Evolutionary conservation across 2,888 invertebrate species (phyloP).

Genomic region (Apamea sordens): DNA sequence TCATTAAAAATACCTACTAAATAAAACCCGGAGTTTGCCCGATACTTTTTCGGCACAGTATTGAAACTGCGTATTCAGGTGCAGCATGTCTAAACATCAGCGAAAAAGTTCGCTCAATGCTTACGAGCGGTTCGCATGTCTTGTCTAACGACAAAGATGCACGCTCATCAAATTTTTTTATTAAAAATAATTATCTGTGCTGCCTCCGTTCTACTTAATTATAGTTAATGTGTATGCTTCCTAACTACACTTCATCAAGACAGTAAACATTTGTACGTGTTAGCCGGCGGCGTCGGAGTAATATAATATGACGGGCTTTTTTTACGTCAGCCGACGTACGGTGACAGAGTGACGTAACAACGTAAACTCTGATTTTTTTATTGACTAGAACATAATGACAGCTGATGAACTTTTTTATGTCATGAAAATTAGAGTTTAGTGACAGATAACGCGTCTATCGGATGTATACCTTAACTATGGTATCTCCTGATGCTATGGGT

Average conservation of each 20-base stretch:
- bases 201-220: not conserved
- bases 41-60: not conserved
- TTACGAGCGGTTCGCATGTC: slow-evolving; percentile 32
- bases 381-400: not conserved
- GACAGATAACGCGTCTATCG: not conserved
- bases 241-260: slow-evolving; percentile 31
- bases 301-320: slow-evolving; percentile 31
- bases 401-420: not conserved
- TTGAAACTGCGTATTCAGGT: not conserved
- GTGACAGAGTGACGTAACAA: slow-evolving; percentile 31
- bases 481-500: not conserved
- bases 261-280: slow-evolving; percentile 38
- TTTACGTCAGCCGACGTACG: slow-evolving; percentile 30
- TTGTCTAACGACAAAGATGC: not conserved
- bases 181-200: not conserved
- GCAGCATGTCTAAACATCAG: not conserved
- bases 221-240: slow-evolving; percentile 18
- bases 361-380: slow-evolving; percentile 1
- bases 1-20: not conserved
- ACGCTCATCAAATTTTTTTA: not conserved
- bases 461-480: not conserved
- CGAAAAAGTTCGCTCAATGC: slow-evolving; percentile 9
- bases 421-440: not conserved
- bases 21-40: not conserved
- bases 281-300: slow-evolving; percentile 16